A percentile compares a stretch with the other conserved stretches of the same genome.
Evolutionary conservation across 2,888 invertebrate genomes (phyloP).

Genomic region (Holacanthella duospinosa): DNA sequence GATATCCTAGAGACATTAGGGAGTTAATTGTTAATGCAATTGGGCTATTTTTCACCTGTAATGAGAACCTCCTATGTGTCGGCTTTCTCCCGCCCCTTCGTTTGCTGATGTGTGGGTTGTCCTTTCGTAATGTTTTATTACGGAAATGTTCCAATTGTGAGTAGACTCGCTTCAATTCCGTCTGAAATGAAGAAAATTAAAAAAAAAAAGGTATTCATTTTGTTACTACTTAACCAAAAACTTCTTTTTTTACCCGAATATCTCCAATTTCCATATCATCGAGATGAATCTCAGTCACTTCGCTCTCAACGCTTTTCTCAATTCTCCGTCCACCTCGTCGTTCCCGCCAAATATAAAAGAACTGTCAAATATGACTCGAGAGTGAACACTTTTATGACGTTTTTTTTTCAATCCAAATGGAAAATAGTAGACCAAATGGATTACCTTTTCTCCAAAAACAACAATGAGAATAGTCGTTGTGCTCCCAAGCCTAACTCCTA

Average conservation of each 20-base stretch:
- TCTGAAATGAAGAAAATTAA: constrained; percentile 41
- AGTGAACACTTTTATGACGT: too few relatives aligned
- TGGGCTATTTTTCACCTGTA: constrained; percentile 58
- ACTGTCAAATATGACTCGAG: too few relatives aligned
- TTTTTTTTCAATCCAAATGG: too few relatives aligned
- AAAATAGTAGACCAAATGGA: too few relatives aligned
- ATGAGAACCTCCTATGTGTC: constrained; percentile 71
- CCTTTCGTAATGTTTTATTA: constrained; percentile 80
- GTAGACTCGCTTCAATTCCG: constrained; percentile 64
- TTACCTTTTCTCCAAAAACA: constrained; percentile 73
- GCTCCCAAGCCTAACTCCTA: constrained; percentile 48
- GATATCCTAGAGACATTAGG: too few relatives aligned
- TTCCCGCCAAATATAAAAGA: constrained; percentile 23
- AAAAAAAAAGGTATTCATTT: too few relatives aligned
- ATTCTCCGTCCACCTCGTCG: constrained; percentile 21
- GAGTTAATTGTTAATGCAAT: too few relatives aligned
- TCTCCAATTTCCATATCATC: constrained; percentile 86
- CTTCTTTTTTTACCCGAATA: constrained; percentile 61
- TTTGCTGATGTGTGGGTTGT: constrained; percentile 94
- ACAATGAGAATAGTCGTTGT: constrained; percentile 72
- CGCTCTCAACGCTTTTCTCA: constrained; percentile 55
- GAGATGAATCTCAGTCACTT: constrained; percentile 78
- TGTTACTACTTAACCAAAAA: not conserved
- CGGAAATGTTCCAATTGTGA: constrained; percentile 85
- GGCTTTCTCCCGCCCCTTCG: constrained; percentile 82